A percentile compares a stretch with the other conserved stretches of the same genome.
Conservation (phyloP, 2,888 invertebrate species). For the Agrenia bidenticulata region DNA sequence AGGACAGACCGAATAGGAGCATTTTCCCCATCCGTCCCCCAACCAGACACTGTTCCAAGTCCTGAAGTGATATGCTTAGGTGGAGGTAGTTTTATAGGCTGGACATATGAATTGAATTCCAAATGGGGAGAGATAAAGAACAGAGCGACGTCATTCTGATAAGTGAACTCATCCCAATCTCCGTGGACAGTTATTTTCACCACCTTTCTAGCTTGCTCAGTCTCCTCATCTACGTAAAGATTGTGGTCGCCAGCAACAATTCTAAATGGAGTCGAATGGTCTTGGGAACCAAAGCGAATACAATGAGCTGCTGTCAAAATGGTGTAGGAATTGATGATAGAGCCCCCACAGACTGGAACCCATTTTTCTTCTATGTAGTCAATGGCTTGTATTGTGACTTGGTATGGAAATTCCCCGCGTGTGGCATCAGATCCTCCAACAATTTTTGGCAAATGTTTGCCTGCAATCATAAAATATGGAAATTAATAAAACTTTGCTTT, state of each 20-base stretch:
- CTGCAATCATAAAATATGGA: background rate
- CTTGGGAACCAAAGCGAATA: constrained; percentile 9
- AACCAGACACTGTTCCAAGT: constrained; percentile 19
- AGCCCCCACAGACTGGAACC: constrained; percentile 26
- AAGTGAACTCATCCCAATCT: constrained; percentile 27
- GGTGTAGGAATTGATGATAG: constrained; percentile 17
- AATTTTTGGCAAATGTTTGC: background rate
- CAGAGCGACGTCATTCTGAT: constrained; percentile 27
- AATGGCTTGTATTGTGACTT: constrained; percentile 22
- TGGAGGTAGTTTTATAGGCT: background rate
- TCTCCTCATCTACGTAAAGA: constrained; percentile 5
- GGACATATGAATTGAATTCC: background rate
- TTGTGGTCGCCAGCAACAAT: constrained; percentile 31
- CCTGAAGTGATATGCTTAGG: background rate
- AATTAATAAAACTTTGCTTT: background rate
- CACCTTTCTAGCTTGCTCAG: constrained; percentile 18
- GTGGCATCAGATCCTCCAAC: background rate
- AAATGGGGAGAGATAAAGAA: constrained; percentile 19
- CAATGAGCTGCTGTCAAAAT: constrained; percentile 29
- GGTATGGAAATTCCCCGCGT: constrained; percentile 18
- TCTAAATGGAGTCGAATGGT: constrained; percentile 1
- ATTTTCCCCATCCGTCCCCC: constrained; percentile 15
- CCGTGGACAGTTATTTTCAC: constrained; percentile 12
- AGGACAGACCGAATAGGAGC: constrained; percentile 1
- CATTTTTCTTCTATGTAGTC: background rate